These are phyloP conservation scores for Thalassarche chlororhynchos DNA, from an alignment of 2,113 vertebrate species.

Conservation along the genomic window DNA sequence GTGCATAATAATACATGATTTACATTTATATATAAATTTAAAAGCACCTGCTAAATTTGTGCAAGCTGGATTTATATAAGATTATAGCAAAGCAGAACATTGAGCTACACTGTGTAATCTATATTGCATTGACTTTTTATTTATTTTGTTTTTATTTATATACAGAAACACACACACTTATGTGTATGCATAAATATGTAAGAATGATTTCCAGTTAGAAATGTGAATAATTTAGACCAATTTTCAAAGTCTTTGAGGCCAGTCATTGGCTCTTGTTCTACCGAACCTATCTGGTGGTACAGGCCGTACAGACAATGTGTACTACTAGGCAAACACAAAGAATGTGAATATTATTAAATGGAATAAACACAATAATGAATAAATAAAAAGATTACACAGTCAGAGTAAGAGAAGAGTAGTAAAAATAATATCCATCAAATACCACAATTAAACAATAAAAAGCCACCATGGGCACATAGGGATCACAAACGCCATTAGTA, in stretches of 20 bases:
- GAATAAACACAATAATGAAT: background rate
- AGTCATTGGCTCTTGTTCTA: background rate
- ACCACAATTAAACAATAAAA: background rate
- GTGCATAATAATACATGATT: conserved; percentile 26
- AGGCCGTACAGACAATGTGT: background rate
- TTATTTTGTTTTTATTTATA: conserved; percentile 45
- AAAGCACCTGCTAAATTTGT: conserved; percentile 25
- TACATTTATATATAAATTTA: conserved; percentile 17
- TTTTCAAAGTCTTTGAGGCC: background rate
- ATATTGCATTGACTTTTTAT: conserved; percentile 31
- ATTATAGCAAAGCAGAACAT: background rate
- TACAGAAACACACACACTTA: background rate
- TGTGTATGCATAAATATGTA: background rate
- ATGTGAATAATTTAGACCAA: background rate
- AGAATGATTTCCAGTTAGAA: conserved; percentile 36
- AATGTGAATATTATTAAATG: background rate
- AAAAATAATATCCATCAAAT: background rate
- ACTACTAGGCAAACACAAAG: background rate
- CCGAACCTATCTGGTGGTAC: background rate
- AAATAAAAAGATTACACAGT: background rate
- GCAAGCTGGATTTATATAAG: conserved; percentile 20
- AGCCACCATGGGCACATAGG: background rate
- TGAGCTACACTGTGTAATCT: background rate
- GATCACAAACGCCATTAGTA: background rate
- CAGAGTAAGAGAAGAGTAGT: background rate